Evolutionary conservation across 2,113 vertebrate genomes (phyloP).

Genomic region (Patagioenas fasciata): DNA sequence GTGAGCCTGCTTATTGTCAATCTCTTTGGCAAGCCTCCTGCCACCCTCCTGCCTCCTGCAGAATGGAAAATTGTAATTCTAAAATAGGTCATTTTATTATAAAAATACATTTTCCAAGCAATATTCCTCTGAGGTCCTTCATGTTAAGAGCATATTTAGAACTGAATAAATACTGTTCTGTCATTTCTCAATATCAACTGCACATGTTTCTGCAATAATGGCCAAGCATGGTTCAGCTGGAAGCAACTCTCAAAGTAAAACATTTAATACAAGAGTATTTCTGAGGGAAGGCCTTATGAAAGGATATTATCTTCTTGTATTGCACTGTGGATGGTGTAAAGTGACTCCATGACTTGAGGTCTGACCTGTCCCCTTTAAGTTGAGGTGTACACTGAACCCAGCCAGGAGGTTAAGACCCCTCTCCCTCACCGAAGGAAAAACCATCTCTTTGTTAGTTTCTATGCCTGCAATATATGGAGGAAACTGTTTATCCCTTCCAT

Average conservation of each 20-base stretch:
- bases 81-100: slow-evolving; percentile 35
- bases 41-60: background rate
- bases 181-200: background rate
- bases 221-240: background rate
- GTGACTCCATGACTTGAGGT: background rate
- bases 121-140: background rate
- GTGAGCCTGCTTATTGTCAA: background rate
- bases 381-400: accelerated
- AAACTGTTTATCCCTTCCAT: background rate
- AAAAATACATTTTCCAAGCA: slow-evolving; percentile 41
- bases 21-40: background rate
- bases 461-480: background rate
- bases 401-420: background rate
- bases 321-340: background rate
- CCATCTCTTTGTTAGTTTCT: background rate
- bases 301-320: background rate
- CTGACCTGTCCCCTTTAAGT: background rate
- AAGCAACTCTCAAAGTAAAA: background rate
- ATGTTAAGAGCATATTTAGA: background rate
- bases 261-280: background rate
- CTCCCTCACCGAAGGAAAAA: background rate
- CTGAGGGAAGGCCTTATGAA: background rate
- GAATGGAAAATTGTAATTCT: slow-evolving; percentile 14
- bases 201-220: background rate
- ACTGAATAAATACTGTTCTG: background rate